A percentile compares a stretch with the other conserved stretches of the same genome.
These are phyloP conservation scores for Ptycholaimellus sp. DNA, from an alignment of 2,888 invertebrate species.

Conservation along the genomic window DNA sequence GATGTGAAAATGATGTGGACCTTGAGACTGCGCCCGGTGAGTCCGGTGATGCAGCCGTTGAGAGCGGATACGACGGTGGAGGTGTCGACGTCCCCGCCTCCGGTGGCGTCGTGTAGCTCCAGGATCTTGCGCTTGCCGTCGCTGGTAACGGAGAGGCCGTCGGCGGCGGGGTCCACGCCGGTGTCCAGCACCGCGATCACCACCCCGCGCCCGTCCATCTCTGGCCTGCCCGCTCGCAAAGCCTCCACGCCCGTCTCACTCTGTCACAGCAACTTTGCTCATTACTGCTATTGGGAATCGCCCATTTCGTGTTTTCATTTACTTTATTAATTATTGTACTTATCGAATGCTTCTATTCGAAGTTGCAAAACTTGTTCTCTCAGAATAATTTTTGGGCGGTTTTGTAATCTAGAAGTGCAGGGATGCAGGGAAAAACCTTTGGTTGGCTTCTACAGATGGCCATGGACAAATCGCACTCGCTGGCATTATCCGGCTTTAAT, in stretches of 20 bases:
- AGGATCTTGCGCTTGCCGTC: conserved; percentile 74
- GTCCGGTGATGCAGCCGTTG: conserved; percentile 46
- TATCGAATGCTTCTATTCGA: too few species aligned
- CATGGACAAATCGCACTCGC: too few species aligned
- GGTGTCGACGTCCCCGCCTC: conserved; percentile 85
- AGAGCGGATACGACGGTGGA: conserved; percentile 43
- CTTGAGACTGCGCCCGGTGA: conserved; percentile 64
- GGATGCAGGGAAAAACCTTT: too few species aligned
- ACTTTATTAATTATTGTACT: too few species aligned
- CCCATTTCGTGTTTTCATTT: too few species aligned
- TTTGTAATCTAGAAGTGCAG: too few species aligned
- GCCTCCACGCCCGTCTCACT: conserved; percentile 69
- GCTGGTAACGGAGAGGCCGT: conserved; percentile 66
- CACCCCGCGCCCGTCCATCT: conserved; percentile 68
- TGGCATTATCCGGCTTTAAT: too few species aligned
- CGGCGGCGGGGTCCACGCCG: conserved; percentile 83
- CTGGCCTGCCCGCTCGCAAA: conserved; percentile 62
- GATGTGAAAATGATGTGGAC: too few species aligned
- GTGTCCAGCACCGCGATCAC: conserved; percentile 88
- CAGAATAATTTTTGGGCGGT: too few species aligned
- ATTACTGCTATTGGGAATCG: too few species aligned
- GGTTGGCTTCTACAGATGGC: too few species aligned
- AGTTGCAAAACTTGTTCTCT: too few species aligned
- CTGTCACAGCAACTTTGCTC: conserved; percentile 65
- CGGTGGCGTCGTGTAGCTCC: conserved; percentile 79